A percentile compares a stretch with the other conserved stretches of the same genome.
Conservation (phyloP, 2,888 invertebrate species). For the Conomelus anceps region DNA sequence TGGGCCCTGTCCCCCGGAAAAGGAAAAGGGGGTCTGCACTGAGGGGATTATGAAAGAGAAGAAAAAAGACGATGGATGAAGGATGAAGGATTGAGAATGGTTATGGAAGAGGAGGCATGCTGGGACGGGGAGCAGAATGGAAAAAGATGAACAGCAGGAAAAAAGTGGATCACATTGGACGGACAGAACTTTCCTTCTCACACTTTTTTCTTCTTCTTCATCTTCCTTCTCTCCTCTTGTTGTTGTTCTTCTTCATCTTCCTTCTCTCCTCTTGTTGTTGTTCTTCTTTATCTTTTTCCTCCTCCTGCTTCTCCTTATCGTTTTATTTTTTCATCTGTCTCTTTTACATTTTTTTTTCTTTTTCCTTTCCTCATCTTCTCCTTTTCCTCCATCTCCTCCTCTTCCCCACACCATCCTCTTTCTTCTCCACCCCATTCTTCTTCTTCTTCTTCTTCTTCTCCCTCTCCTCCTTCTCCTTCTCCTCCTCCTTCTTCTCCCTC, state of each 20-base stretch:
- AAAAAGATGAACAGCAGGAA: not conserved
- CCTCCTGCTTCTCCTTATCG: conserved; percentile 1
- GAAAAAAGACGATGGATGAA: conserved; percentile 9
- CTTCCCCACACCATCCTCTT: not conserved
- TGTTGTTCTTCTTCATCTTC: not conserved
- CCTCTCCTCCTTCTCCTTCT: not conserved
- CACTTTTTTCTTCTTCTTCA: not conserved
- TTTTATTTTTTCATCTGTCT: no score
- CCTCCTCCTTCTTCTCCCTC: conserved; percentile 3
- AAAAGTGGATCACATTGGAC: not conserved
- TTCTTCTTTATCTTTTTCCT: not conserved
- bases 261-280: not conserved
- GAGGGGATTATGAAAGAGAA: conserved; percentile 4
- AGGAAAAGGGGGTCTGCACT: not conserved
- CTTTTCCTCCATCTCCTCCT: conserved; percentile 18
- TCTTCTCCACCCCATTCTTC: not conserved
- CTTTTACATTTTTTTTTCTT: not conserved
- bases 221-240: not conserved
- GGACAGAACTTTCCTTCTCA: no score
- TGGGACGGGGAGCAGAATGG: no score
- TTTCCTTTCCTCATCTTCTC: not conserved
- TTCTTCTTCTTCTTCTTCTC: not conserved
- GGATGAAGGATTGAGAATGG: not conserved
- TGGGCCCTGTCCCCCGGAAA: conserved; percentile 4
- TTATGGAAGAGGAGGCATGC: not conserved